These are phyloP conservation scores for Heliothis subflexa DNA, from an alignment of 1,140 invertebrate genomes.

Conservation along the genomic window DNA sequence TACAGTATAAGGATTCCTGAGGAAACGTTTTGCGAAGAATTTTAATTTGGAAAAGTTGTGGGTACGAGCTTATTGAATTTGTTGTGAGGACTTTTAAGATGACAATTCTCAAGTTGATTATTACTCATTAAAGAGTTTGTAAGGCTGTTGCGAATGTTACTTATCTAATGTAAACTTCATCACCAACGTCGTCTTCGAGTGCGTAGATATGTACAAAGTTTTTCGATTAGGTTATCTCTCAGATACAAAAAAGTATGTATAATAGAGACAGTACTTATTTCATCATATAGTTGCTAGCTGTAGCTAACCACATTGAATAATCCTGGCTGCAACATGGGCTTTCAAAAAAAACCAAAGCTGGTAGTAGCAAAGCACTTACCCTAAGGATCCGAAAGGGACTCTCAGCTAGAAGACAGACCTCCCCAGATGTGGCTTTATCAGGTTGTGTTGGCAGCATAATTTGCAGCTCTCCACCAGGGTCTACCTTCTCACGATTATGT, in stretches of 20 bases:
- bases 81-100: background rate
- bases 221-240: too few species aligned
- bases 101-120: constrained; percentile 1
- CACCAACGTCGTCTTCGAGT: background rate
- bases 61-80: constrained; percentile 3
- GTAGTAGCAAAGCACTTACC: constrained; percentile 58
- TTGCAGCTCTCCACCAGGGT: constrained; percentile 73
- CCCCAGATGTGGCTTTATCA: constrained; percentile 66
- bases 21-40: background rate
- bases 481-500: constrained; percentile 57
- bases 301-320: too few species aligned
- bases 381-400: constrained; percentile 76
- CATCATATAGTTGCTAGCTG: too few species aligned
- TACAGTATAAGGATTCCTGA: background rate
- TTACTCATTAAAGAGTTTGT: background rate
- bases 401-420: constrained; percentile 74
- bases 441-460: constrained; percentile 68
- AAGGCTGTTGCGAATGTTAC: background rate
- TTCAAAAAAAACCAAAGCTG: background rate
- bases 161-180: background rate
- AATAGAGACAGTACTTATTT: too few species aligned
- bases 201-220: background rate
- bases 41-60: background rate
- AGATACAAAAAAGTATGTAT: too few species aligned
- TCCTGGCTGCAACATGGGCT: too few species aligned